Conservation (phyloP, 2,888 invertebrate genomes). For the Coelinius sp. region DNA sequence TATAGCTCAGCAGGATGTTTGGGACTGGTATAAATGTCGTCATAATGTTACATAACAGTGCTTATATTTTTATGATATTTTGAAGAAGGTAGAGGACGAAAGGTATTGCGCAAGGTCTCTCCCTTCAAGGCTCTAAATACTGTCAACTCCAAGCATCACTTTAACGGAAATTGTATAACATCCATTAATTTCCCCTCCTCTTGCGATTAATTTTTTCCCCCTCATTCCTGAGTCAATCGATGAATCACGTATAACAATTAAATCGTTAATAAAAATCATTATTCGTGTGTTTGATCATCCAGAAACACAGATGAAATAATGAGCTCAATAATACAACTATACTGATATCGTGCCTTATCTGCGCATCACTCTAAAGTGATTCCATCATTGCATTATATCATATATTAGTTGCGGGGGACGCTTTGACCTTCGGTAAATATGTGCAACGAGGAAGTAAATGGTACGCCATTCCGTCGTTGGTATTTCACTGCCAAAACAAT, state of each 20-base stretch:
- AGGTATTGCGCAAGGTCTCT: slow-evolving; percentile 8
- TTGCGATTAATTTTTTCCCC: background rate
- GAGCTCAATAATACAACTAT: background rate
- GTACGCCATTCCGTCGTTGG: slow-evolving; percentile 19
- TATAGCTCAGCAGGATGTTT: slow-evolving; percentile 22
- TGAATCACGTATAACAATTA: slow-evolving; percentile 20
- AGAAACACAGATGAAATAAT: background rate
- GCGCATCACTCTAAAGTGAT: slow-evolving; percentile 3
- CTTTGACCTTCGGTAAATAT: slow-evolving; percentile 24
- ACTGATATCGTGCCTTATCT: slow-evolving; percentile 1
- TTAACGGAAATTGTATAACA: background rate
- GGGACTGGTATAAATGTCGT: slow-evolving; percentile 32
- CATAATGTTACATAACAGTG: slow-evolving; percentile 41
- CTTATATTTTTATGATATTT: slow-evolving; percentile 41
- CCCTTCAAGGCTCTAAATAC: background rate
- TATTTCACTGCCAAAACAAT: slow-evolving; percentile 52
- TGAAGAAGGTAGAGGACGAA: background rate
- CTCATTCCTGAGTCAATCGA: slow-evolving; percentile 23
- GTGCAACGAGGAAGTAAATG: slow-evolving; percentile 34
- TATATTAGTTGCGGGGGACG: slow-evolving; percentile 5
- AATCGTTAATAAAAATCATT: background rate
- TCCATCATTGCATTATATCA: slow-evolving; percentile 22
- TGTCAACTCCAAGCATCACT: background rate
- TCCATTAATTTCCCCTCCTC: background rate
- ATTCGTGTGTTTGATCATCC: background rate